These are phyloP conservation scores for Hiodon alosoides DNA, from an alignment of 2,113 vertebrate genomes.

Conservation along the genomic window DNA sequence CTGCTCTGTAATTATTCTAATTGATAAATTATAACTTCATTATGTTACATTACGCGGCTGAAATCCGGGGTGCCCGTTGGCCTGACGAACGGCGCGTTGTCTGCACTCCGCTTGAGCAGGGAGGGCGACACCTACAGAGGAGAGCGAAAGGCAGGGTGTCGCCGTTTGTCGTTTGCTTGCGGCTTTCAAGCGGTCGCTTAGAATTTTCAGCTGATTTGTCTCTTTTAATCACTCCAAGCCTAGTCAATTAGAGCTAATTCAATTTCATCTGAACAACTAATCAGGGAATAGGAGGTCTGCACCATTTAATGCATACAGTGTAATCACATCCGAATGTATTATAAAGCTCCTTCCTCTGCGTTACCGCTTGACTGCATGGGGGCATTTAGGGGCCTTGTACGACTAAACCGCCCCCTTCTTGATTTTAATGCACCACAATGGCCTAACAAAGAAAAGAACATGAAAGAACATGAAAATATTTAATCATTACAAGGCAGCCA, in stretches of 20 bases:
- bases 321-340: conserved; percentile 52
- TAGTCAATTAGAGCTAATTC: conserved; percentile 81
- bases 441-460: background rate
- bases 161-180: conserved; percentile 47
- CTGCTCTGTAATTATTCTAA: conserved; percentile 66
- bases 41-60: conserved; percentile 62
- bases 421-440: conserved; percentile 15
- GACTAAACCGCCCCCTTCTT: conserved; percentile 10
- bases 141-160: conserved; percentile 29
- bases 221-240: conserved; percentile 77
- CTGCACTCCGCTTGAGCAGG: conserved; percentile 33
- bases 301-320: conserved; percentile 42
- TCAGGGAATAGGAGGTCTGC: conserved; percentile 53
- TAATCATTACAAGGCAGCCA: background rate
- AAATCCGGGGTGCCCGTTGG: conserved; percentile 53
- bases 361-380: conserved; percentile 41
- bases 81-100: conserved; percentile 46
- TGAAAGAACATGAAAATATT: background rate
- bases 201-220: conserved; percentile 72
- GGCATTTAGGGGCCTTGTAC: conserved; percentile 24
- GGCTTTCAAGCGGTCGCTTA: conserved; percentile 65
- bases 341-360: conserved; percentile 40
- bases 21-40: conserved; percentile 68
- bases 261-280: conserved; percentile 80
- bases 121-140: conserved; percentile 40